These are phyloP conservation scores for Epirrhoe tristata DNA, from an alignment of 2,888 invertebrate genomes.

Conservation along the genomic window DNA sequence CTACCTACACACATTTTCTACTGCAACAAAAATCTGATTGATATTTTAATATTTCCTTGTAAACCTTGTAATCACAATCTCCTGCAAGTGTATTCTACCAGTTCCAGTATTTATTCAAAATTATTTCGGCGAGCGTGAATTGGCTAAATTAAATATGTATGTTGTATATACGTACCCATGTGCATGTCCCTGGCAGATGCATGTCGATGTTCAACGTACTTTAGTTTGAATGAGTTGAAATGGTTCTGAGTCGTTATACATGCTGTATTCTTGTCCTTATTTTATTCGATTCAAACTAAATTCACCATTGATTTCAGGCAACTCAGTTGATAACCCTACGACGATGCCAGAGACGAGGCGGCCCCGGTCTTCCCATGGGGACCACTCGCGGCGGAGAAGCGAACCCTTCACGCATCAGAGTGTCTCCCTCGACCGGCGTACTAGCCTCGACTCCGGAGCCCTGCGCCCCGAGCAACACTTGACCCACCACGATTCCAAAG, in stretches of 20 bases:
- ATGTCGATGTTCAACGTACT: slow-evolving; percentile 42
- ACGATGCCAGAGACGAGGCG: slow-evolving; percentile 75
- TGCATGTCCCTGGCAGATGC: slow-evolving; percentile 40
- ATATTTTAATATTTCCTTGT: background rate
- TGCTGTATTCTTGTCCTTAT: slow-evolving; percentile 1
- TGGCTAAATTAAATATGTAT: slow-evolving; percentile 4
- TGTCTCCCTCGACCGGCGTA: slow-evolving; percentile 81
- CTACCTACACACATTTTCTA: background rate
- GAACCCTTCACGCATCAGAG: slow-evolving; percentile 73
- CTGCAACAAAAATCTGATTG: background rate
- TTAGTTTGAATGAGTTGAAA: slow-evolving; percentile 28
- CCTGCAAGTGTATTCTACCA: background rate
- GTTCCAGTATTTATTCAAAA: slow-evolving; percentile 3
- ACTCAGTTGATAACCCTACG: slow-evolving; percentile 83
- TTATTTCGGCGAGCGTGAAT: slow-evolving; percentile 17
- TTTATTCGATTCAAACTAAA: background rate
- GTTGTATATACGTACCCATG: slow-evolving; percentile 10
- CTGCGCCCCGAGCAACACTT: slow-evolving; percentile 69
- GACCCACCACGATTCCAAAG: slow-evolving; percentile 72
- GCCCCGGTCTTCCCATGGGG: slow-evolving; percentile 74
- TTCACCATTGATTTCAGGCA: slow-evolving; percentile 71
- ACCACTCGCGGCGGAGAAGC: slow-evolving; percentile 76
- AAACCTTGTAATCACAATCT: background rate
- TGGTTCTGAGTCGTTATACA: slow-evolving; percentile 44
- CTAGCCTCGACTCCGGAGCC: slow-evolving; percentile 86